These are phyloP conservation scores for Antechinus flavipes DNA, from an alignment of 2,113 vertebrate species.

Conservation along the genomic window DNA sequence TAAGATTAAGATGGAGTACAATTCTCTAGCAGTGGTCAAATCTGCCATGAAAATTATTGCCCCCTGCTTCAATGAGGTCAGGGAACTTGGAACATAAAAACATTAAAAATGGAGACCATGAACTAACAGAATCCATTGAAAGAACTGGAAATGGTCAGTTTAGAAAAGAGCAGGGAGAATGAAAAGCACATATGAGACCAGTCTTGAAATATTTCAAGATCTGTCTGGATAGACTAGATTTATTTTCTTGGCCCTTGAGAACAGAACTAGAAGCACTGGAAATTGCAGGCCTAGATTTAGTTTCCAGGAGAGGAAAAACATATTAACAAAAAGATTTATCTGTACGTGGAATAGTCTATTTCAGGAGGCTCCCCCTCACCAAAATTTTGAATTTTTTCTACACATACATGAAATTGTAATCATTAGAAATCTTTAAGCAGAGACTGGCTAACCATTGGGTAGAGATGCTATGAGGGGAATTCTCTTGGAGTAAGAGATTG, in stretches of 20 bases:
- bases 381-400: not conserved
- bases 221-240: not conserved
- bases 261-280: not conserved
- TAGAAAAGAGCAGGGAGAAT: not conserved
- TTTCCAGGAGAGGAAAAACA: not conserved
- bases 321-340: not conserved
- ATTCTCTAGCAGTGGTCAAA: not conserved
- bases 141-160: not conserved
- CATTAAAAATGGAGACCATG: not conserved
- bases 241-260: not conserved
- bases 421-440: not conserved
- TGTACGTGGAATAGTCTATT: not conserved
- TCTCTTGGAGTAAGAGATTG: not conserved
- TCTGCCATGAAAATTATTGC: not conserved
- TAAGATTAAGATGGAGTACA: not conserved
- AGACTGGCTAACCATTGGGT: not conserved
- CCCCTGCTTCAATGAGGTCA: not conserved
- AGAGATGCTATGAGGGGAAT: not conserved
- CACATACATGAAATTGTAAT: not conserved
- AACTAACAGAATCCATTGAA: not conserved
- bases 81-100: not conserved
- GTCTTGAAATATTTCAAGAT: not conserved
- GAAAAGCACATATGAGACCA: not conserved
- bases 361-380: not conserved
- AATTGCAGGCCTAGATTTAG: not conserved